Evolutionary conservation across 2,113 vertebrate genomes (phyloP), one percentile per base, ranked within the genome.

Genomic region (Notarius lentiginosus): DNA sequence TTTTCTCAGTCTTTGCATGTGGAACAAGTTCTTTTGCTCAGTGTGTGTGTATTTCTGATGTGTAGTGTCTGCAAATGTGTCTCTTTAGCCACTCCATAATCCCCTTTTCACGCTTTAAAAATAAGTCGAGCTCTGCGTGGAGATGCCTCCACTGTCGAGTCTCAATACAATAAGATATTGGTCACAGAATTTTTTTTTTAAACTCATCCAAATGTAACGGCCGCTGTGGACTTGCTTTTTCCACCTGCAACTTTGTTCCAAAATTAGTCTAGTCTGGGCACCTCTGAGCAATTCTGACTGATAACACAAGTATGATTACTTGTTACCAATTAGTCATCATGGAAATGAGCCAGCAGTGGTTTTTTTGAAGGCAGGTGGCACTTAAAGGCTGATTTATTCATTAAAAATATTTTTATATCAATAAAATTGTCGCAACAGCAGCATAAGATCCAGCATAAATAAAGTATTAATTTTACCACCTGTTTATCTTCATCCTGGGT

Each of bases 261-360:
- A 53, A 47, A 22, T 49, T n/a, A n/a, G 7, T 55, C n/a, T 11
- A 34, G 3, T 30, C 15, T 58, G 17, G 7, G 24, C 53, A 56
- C 7, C 8, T 22, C 3, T 20, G 55, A 30, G 20, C 27, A 60
- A 34, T 22, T 60, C 1, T 60, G 55, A 80, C 79, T 80, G 27
- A 79, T 79, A 79, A 58, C 27, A 34, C 77, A 58, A 79, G 77
- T 79, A 20, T 79, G 53, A 30, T 20, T 79, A 79, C 4, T 56
- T 56, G 24, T 53, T 53, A 14, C 47, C 20, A 76, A n/a, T 76
- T 51, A 76, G 47, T 79, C 55, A 79, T 80, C 30, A 60, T 41
- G 55, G 27, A 41, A 80, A 80, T 18, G 18, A 80, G n/a, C 51
- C n/a, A 55, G 17, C 51, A 41, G 41, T 77, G 47, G 51, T 6